Conservation (phyloP, 2,888 invertebrate genomes). For the Drosophila affinis region DNA sequence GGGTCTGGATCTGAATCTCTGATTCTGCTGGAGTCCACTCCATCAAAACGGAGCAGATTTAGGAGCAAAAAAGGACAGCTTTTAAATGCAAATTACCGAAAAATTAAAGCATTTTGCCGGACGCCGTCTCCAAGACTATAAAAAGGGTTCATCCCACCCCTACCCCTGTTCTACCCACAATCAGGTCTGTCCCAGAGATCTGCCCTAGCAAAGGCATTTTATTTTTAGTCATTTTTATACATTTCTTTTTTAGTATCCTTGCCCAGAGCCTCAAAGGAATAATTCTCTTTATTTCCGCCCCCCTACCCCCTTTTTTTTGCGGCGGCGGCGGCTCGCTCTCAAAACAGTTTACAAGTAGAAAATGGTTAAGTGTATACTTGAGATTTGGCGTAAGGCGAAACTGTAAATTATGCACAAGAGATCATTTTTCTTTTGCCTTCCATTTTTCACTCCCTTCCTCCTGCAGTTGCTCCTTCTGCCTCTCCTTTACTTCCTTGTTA, state of each 20-base stretch:
- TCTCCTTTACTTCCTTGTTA: conserved; percentile 13
- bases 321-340: conserved; percentile 46
- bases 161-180: conserved; percentile 32
- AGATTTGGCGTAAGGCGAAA: conserved; percentile 75
- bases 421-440: conserved; percentile 72
- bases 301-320: conserved; percentile 24
- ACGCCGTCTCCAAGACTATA: conserved; percentile 22
- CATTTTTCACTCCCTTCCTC: conserved; percentile 2
- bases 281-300: conserved; percentile 56
- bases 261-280: conserved; percentile 69
- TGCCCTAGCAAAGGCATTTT: conserved; percentile 70
- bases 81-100: conserved; percentile 76
- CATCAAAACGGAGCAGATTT: conserved; percentile 46
- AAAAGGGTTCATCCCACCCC: conserved; percentile 66
- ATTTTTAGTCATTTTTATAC: conserved; percentile 36
- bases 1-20: conserved; percentile 3
- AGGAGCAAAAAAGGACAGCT: conserved; percentile 36
- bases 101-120: conserved; percentile 60
- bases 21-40: conserved; percentile 69
- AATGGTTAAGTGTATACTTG: conserved; percentile 76
- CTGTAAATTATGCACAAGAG: conserved; percentile 80
- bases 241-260: conserved; percentile 41
- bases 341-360: conserved; percentile 71
- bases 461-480: conserved; percentile 6
- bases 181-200: conserved; percentile 63